Evolutionary conservation across 1,140 invertebrate genomes (phyloP).

Genomic region (Cotesia chilonis): DNA sequence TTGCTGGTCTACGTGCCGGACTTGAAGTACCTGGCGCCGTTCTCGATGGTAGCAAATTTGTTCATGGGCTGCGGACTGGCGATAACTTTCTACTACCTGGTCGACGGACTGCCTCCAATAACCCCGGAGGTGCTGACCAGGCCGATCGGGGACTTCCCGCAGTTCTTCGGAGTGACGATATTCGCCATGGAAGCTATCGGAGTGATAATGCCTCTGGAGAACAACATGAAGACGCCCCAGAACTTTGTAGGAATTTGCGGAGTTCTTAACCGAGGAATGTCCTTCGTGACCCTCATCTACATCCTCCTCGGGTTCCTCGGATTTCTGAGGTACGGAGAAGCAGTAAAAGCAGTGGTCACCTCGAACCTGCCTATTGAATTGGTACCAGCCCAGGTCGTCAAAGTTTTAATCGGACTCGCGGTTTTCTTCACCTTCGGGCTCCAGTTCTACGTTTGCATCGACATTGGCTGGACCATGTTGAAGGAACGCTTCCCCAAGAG

Average conservation of each 20-base stretch:
- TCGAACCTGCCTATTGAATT: slow-evolving; percentile 75
- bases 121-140: slow-evolving; percentile 55
- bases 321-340: slow-evolving; percentile 80
- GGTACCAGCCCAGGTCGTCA: slow-evolving; percentile 82
- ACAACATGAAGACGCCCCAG: slow-evolving; percentile 86
- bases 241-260: slow-evolving; percentile 85
- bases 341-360: slow-evolving; percentile 75
- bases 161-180: slow-evolving; percentile 80
- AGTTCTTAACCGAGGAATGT: slow-evolving; percentile 89
- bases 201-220: slow-evolving; percentile 87
- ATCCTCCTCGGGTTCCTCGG: slow-evolving; percentile 89
- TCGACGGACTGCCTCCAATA: slow-evolving; percentile 68
- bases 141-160: slow-evolving; percentile 68
- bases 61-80: slow-evolving; percentile 81
- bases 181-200: slow-evolving; percentile 87
- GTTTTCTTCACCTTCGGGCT: slow-evolving; percentile 95
- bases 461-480: slow-evolving; percentile 79
- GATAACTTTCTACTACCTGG: slow-evolving; percentile 81
- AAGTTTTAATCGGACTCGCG: slow-evolving; percentile 85
- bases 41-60: slow-evolving; percentile 83
- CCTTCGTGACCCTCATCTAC: slow-evolving; percentile 85
- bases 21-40: slow-evolving; percentile 81
- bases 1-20: slow-evolving; percentile 80
- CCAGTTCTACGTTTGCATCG: slow-evolving; percentile 94
- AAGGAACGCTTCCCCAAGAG: slow-evolving; percentile 76